Percentiles rank a stretch among this genome's conserved stretches.
Conservation (phyloP, 2,797 vertebrate genomes). For the Lates japonicus region DNA sequence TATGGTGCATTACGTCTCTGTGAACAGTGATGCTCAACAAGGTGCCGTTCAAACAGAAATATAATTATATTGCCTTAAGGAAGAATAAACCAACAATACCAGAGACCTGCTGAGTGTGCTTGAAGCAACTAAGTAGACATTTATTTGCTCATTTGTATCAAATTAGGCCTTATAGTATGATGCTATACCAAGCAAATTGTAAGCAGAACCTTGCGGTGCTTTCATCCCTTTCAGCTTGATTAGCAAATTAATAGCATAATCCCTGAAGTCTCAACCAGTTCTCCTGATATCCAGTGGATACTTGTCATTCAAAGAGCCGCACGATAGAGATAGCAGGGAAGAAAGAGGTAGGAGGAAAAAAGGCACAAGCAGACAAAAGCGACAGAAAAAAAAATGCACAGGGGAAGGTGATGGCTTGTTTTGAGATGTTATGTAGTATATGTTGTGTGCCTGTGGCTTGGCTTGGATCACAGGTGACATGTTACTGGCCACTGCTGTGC, state of each 20-base stretch:
- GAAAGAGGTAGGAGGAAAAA: constrained; percentile 20
- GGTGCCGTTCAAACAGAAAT: constrained; percentile 9
- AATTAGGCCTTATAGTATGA: constrained; percentile 56
- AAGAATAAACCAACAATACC: constrained; percentile 28
- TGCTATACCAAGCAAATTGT: constrained; percentile 47
- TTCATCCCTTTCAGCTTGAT: constrained; percentile 65
- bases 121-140: constrained; percentile 36
- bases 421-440: constrained; percentile 49
- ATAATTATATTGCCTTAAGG: not conserved
- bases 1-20: not conserved
- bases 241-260: constrained; percentile 62
- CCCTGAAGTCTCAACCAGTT: constrained; percentile 60
- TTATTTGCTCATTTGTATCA: constrained; percentile 53
- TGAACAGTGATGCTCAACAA: constrained; percentile 2
- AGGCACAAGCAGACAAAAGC: constrained; percentile 28
- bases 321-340: constrained; percentile 47
- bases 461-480: constrained; percentile 56
- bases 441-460: constrained; percentile 47
- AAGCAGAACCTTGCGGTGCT: constrained; percentile 39
- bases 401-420: constrained; percentile 50
- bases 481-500: constrained; percentile 56
- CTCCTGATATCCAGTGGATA: constrained; percentile 50
- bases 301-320: constrained; percentile 63
- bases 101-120: constrained; percentile 22
- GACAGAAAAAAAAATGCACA: constrained; percentile 37